phyloP scores from a whole-genome alignment of 2,113 vertebrate species.

The Miniopterus natalensis region DNA sequence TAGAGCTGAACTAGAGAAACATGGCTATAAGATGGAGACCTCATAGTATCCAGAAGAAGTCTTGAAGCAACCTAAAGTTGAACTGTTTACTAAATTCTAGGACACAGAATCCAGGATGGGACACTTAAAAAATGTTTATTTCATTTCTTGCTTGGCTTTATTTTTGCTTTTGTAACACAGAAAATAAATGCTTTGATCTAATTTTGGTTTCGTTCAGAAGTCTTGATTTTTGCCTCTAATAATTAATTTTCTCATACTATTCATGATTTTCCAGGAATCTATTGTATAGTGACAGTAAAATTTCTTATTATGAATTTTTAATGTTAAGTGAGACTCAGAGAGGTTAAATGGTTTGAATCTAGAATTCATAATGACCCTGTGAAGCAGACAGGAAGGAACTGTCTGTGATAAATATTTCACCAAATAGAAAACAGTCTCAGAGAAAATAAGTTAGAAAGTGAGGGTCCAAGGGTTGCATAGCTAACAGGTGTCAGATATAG shows the following conservation, averaged over 20 bases:
- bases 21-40: slow-evolving; percentile 99
- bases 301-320: background rate
- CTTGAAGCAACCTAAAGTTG: slow-evolving; percentile 53
- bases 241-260: slow-evolving; percentile 56
- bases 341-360: slow-evolving; percentile 14
- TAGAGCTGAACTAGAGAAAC: slow-evolving; percentile 99
- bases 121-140: slow-evolving; percentile 70
- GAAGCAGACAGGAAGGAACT: background rate
- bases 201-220: slow-evolving; percentile 64
- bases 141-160: slow-evolving; percentile 69
- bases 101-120: slow-evolving; percentile 1
- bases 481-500: background rate
- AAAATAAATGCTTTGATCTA: slow-evolving; percentile 80
- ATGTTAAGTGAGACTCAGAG: slow-evolving; percentile 32
- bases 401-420: slow-evolving; percentile 15
- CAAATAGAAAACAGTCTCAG: background rate
- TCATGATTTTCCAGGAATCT: slow-evolving; percentile 53
- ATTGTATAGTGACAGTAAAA: slow-evolving; percentile 18
- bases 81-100: slow-evolving; percentile 79
- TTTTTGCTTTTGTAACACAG: slow-evolving; percentile 75
- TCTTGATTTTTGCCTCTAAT: slow-evolving; percentile 60
- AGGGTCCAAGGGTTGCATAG: background rate
- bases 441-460: slow-evolving; percentile 16
- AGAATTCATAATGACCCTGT: slow-evolving; percentile 4
- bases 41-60: slow-evolving; percentile 90